These are phyloP conservation scores for Lates calcarifer DNA, from an alignment of 2,113 vertebrate genomes.

Conservation along the genomic window DNA sequence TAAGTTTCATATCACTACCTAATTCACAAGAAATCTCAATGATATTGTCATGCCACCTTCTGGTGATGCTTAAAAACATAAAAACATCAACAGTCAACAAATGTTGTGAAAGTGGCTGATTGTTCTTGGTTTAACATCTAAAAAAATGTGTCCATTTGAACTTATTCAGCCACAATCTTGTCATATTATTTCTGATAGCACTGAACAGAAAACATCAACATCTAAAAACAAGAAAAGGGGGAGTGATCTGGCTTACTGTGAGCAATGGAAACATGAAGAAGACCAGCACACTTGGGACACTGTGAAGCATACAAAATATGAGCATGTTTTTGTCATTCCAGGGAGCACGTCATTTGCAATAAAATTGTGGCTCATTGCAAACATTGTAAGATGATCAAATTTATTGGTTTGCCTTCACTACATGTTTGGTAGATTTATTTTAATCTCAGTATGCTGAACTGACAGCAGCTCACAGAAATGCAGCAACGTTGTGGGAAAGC, in stretches of 20 bases:
- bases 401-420: slow-evolving; percentile 21
- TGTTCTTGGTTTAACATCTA: slow-evolving; percentile 1
- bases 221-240: slow-evolving; percentile 1
- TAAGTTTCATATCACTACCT: not conserved
- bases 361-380: slow-evolving; percentile 20
- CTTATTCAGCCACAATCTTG: too few species aligned
- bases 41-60: too few species aligned
- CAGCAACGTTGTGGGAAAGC: not conserved
- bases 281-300: not conserved
- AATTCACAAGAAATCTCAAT: not conserved
- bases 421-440: slow-evolving; percentile 38
- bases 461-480: slow-evolving; percentile 33
- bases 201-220: not conserved
- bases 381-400: slow-evolving; percentile 35
- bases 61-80: not conserved
- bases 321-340: not conserved
- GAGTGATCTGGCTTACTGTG: not conserved
- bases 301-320: not conserved
- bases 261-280: not conserved
- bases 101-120: slow-evolving; percentile 4
- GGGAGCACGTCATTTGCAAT: slow-evolving; percentile 14
- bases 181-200: slow-evolving; percentile 2
- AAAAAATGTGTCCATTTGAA: slow-evolving; percentile 7
- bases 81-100: not conserved
- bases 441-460: slow-evolving; percentile 40